A percentile compares a stretch with the other conserved stretches of the same genome.
These are phyloP conservation scores for Acromyrmex heyeri DNA, from an alignment of 1,140 invertebrate species.

Conservation along the genomic window DNA sequence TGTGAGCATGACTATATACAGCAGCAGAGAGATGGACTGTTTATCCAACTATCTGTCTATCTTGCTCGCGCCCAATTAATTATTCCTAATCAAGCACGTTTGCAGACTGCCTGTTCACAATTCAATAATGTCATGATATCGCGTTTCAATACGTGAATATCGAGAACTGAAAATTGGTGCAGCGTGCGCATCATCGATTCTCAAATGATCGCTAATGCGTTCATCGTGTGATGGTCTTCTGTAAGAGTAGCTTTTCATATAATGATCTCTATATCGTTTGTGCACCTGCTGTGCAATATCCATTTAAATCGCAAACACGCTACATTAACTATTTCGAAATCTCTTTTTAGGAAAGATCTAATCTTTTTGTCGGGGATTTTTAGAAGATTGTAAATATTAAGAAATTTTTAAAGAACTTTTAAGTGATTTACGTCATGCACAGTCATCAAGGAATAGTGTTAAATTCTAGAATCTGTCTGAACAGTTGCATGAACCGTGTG, in stretches of 20 bases:
- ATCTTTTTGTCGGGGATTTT: background rate
- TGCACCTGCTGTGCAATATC: background rate
- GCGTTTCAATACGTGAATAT: slow-evolving; percentile 52
- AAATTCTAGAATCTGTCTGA: background rate
- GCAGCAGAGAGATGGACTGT: background rate
- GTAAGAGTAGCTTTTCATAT: slow-evolving; percentile 1
- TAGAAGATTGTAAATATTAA: background rate
- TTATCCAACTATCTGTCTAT: slow-evolving; percentile 50
- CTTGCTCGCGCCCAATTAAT: slow-evolving; percentile 54
- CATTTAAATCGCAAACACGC: background rate
- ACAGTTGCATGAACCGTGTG: background rate
- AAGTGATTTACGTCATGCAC: background rate
- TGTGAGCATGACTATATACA: slow-evolving; percentile 6
- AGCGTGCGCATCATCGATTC: slow-evolving; percentile 14
- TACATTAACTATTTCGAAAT: background rate
- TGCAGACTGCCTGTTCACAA: slow-evolving; percentile 31
- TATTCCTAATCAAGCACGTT: slow-evolving; percentile 55
- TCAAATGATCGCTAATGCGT: slow-evolving; percentile 33
- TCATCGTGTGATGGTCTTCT: background rate
- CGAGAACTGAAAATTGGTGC: slow-evolving; percentile 20
- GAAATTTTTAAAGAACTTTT: background rate
- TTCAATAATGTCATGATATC: slow-evolving; percentile 56
- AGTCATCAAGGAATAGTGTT: background rate
- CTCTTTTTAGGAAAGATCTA: background rate
- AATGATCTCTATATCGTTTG: background rate